Percentiles rank a stretch among this genome's conserved stretches.
Evolutionary conservation across 1,140 invertebrate species (phyloP).

Genomic region (Proctacanthus coquilletti): DNA sequence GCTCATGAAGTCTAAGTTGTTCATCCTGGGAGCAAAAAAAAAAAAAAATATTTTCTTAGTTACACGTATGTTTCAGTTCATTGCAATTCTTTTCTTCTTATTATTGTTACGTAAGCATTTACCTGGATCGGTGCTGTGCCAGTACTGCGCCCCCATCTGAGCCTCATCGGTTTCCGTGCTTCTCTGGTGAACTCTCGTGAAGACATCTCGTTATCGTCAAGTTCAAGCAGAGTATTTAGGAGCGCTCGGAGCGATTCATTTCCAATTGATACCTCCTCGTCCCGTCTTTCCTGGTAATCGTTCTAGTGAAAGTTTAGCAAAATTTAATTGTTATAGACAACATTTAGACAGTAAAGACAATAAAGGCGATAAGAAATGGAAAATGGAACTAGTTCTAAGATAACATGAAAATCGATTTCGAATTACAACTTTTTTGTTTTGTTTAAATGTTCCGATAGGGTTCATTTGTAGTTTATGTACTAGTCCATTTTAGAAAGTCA

Average conservation of each 20-base stretch:
- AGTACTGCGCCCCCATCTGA: conserved; percentile 26
- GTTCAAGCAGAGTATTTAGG: background rate
- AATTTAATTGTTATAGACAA: background rate
- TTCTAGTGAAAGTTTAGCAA: too few relatives aligned
- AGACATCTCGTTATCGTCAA: background rate
- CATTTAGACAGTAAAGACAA: background rate
- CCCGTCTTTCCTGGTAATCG: background rate
- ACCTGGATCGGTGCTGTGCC: conserved; percentile 16
- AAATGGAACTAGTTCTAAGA: background rate
- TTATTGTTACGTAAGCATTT: too few relatives aligned
- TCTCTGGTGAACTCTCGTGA: conserved; percentile 19
- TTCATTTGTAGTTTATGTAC: too few relatives aligned
- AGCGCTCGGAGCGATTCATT: background rate
- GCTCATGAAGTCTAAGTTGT: too few relatives aligned
- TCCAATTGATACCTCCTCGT: background rate
- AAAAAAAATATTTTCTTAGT: too few relatives aligned
- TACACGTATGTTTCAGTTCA: too few relatives aligned
- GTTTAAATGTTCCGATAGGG: too few relatives aligned
- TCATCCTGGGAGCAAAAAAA: too few relatives aligned
- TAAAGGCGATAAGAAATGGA: background rate
- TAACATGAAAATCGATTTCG: conserved; percentile 13
- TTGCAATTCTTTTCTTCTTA: too few relatives aligned
- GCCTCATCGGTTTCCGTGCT: conserved; percentile 20
- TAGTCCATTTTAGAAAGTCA: too few relatives aligned
- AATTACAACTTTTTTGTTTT: too few relatives aligned